These are phyloP conservation scores for Nibea coibor DNA, from an alignment of 2,113 vertebrate species.

Conservation along the genomic window DNA sequence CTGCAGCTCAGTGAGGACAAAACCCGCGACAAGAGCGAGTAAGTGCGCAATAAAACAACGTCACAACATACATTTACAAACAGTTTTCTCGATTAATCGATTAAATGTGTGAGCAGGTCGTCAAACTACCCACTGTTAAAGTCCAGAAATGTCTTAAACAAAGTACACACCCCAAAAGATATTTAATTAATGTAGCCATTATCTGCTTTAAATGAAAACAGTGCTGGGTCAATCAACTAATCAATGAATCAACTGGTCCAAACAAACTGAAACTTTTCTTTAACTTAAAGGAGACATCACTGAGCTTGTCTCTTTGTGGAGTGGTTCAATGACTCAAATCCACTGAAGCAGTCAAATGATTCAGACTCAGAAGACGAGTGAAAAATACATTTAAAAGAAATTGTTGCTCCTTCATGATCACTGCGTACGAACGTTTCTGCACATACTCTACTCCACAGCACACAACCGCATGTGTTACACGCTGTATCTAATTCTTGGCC, in stretches of 20 bases:
- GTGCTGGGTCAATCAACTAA: neutral
- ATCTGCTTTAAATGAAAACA: neutral
- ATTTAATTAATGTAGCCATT: no score
- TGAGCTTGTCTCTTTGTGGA: neutral
- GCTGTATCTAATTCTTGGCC: neutral
- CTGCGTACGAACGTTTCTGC: neutral
- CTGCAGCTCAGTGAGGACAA: slow-evolving; percentile 82
- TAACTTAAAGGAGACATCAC: neutral
- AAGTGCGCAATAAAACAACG: slow-evolving; percentile 67
- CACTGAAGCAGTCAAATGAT: neutral
- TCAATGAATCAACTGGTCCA: neutral
- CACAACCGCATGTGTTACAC: no score
- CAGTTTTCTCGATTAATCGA: neutral
- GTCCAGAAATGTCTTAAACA: no score
- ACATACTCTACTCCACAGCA: no score
- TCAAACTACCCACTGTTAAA: neutral
- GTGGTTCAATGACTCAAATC: no score
- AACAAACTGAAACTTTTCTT: no score
- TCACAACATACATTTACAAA: no score
- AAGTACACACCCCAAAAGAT: no score
- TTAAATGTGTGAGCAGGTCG: neutral
- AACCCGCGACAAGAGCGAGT: slow-evolving; percentile 85
- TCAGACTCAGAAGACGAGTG: no score
- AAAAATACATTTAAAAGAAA: no score
- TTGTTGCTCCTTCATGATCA: neutral